Conservation (phyloP, 2,888 invertebrate species). For the Trissolcus brochymenae region DNA sequence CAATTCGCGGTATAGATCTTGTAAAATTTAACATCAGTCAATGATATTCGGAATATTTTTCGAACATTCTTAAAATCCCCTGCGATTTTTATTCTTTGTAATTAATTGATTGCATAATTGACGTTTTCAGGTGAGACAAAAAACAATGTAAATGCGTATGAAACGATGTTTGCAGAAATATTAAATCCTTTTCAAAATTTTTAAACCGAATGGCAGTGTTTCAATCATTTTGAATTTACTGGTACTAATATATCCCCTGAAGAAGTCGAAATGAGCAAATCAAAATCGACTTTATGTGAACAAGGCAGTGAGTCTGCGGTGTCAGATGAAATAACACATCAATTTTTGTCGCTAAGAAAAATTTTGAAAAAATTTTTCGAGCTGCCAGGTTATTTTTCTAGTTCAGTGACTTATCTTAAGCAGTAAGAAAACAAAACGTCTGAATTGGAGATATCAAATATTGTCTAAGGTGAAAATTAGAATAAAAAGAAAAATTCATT, state of each 20-base stretch:
- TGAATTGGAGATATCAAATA: conserved; percentile 27
- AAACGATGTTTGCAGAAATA: conserved; percentile 13
- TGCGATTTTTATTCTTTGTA: too few species aligned
- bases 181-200: conserved; percentile 28
- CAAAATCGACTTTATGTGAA: too few species aligned
- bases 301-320: too few species aligned
- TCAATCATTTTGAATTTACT: conserved; percentile 19
- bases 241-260: conserved; percentile 17
- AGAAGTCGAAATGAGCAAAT: too few species aligned
- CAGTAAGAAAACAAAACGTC: conserved; percentile 25
- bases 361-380: conserved; percentile 3
- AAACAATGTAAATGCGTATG: conserved; percentile 25
- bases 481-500: conserved; percentile 28
- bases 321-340: too few species aligned
- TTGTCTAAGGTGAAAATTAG: conserved; percentile 46
- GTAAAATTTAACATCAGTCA: too few species aligned
- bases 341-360: conserved; percentile 3
- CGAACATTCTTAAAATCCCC: too few species aligned
- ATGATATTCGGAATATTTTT: too few species aligned
- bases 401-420: conserved; percentile 9
- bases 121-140: conserved; percentile 4
- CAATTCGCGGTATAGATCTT: too few species aligned
- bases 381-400: not conserved
- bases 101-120: too few species aligned
- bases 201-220: conserved; percentile 11